These are phyloP conservation scores for Sphecodes monilicornis DNA, from an alignment of 2,888 invertebrate species.

Conservation along the genomic window DNA sequence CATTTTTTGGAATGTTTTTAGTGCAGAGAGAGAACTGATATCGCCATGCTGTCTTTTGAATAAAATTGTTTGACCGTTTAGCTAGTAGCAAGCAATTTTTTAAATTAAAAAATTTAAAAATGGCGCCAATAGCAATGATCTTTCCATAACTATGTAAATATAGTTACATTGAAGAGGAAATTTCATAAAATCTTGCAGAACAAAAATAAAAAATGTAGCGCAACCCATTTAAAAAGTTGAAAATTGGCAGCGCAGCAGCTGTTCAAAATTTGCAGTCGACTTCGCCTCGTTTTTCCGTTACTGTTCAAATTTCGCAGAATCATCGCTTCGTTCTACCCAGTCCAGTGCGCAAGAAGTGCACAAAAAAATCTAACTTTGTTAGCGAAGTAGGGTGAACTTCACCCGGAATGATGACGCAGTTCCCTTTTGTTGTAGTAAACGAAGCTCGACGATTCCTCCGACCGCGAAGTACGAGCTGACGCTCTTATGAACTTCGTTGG, in stretches of 20 bases:
- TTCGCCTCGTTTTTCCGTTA: background rate
- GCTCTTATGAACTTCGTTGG: slow-evolving; percentile 9
- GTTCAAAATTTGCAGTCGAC: background rate
- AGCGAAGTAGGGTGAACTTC: background rate
- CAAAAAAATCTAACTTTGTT: background rate
- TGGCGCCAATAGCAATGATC: background rate
- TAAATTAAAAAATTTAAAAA: background rate
- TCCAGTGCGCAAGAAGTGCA: background rate
- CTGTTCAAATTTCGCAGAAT: background rate
- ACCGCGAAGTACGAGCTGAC: background rate
- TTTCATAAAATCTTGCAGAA: background rate
- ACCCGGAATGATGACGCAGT: background rate
- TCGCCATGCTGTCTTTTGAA: background rate
- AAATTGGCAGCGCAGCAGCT: background rate
- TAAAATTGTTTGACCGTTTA: background rate
- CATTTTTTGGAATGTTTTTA: too few relatives aligned
- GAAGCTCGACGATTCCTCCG: background rate
- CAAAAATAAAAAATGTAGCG: background rate
- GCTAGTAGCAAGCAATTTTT: background rate
- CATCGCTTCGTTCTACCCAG: background rate
- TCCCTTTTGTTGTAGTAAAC: background rate
- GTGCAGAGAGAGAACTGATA: background rate
- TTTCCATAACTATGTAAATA: background rate
- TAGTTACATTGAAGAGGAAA: background rate
- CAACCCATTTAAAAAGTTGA: background rate